Conservation (phyloP, 2,113 vertebrate species). For the Heterotis niloticus region DNA sequence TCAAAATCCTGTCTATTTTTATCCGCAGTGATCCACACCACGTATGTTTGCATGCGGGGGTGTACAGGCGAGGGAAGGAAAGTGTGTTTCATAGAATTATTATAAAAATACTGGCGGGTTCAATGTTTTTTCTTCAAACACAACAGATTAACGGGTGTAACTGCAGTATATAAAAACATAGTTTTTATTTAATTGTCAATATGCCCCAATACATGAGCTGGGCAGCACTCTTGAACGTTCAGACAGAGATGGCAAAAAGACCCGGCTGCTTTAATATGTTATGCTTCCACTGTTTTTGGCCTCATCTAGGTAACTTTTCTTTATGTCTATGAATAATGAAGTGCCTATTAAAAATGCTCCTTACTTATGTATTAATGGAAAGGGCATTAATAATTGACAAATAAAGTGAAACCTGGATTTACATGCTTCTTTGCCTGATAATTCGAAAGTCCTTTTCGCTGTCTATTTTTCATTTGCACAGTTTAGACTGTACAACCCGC, state of each 20-base stretch:
- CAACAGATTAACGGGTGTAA: background rate
- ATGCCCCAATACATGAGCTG: background rate
- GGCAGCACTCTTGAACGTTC: constrained; percentile 33
- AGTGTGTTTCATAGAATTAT: background rate
- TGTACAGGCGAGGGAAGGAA: background rate
- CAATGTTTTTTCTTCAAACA: background rate
- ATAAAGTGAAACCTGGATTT: constrained; percentile 64
- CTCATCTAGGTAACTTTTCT: constrained; percentile 63
- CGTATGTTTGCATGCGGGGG: too few species aligned
- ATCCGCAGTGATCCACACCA: too few species aligned
- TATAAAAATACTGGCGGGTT: background rate
- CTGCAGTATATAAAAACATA: background rate
- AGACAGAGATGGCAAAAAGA: constrained; percentile 30
- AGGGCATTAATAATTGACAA: constrained; percentile 68
- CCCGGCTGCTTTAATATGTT: constrained; percentile 41
- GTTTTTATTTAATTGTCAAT: background rate
- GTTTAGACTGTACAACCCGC: background rate
- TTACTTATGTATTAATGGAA: constrained; percentile 63
- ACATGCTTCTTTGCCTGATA: constrained; percentile 58
- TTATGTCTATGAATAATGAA: constrained; percentile 72
- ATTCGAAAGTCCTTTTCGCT: constrained; percentile 57
- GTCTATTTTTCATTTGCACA: constrained; percentile 1
- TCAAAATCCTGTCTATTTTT: too few species aligned
- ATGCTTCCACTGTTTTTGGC: constrained; percentile 13
- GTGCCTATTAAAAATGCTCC: constrained; percentile 62